Conservation (phyloP, 2,797 vertebrate species). For the Adelosebastes latens region DNA sequence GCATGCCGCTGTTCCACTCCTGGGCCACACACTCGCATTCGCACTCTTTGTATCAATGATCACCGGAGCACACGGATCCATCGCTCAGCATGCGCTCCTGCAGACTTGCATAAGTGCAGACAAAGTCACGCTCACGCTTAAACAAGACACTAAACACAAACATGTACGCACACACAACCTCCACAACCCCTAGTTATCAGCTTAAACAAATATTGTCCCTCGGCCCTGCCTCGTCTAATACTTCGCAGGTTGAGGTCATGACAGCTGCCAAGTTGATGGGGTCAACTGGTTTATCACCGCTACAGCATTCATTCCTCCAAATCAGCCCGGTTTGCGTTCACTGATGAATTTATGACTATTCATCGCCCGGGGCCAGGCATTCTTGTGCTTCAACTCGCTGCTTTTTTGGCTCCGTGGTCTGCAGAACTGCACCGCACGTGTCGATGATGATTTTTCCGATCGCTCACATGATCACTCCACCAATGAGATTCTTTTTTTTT, state of each 20-base stretch:
- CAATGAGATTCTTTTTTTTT: not conserved
- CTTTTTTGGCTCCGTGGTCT: not conserved
- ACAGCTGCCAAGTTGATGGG: constrained; percentile 67
- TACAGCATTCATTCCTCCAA: constrained; percentile 44
- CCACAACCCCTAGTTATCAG: constrained; percentile 68
- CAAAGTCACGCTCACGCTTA: constrained; percentile 15
- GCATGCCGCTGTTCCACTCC: constrained; percentile 7
- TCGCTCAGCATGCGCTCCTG: not conserved
- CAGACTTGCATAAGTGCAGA: not conserved
- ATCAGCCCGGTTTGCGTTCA: constrained; percentile 32
- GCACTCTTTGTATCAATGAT: not conserved
- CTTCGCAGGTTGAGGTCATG: constrained; percentile 71
- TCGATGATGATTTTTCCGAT: not conserved
- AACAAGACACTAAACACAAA: constrained; percentile 46
- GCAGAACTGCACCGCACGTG: not conserved
- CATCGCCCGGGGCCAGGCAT: constrained; percentile 50
- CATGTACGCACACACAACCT: constrained; percentile 42
- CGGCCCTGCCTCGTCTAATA: constrained; percentile 52
- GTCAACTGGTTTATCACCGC: constrained; percentile 74
- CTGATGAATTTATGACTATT: constrained; percentile 73
- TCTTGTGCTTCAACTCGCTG: constrained; percentile 38
- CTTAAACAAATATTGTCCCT: constrained; percentile 76
- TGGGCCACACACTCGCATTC: constrained; percentile 27
- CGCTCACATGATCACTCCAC: not conserved
- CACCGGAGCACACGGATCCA: not conserved